Conservation (phyloP, 2,888 invertebrate genomes). For the Zootermopsis nevadensis region DNA sequence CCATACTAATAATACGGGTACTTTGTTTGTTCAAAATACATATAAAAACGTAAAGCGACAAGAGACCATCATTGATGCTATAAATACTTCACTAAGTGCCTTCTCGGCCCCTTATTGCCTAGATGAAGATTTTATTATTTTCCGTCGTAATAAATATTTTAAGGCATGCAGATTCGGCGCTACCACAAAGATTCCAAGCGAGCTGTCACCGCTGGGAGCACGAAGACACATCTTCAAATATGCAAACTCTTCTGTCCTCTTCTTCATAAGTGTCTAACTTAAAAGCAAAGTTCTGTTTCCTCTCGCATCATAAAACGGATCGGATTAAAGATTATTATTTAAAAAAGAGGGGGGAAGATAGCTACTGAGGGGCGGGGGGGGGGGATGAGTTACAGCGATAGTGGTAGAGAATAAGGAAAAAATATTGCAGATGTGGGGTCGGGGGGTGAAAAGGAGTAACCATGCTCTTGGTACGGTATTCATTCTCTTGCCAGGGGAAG, state of each 20-base stretch:
- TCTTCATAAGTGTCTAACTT: constrained; percentile 37
- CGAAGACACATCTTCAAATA: constrained; percentile 9
- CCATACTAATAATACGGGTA: too few species aligned
- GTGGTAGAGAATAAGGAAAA: neutral
- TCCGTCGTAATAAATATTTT: neutral
- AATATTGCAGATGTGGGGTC: neutral
- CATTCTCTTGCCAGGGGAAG: constrained; percentile 12
- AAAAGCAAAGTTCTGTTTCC: constrained; percentile 50
- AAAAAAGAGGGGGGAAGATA: constrained; percentile 36
- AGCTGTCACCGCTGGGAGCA: neutral
- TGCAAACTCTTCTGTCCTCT: neutral
- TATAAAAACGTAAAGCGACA: too few species aligned
- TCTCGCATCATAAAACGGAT: constrained; percentile 50
- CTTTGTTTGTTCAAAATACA: too few species aligned
- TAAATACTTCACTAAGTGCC: neutral
- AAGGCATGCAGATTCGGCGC: neutral
- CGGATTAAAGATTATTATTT: constrained; percentile 53
- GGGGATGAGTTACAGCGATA: neutral
- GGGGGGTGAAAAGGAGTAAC: neutral
- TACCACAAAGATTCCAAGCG: neutral
- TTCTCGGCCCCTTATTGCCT: neutral
- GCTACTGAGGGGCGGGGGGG: neutral
- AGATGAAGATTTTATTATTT: neutral
- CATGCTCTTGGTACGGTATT: constrained; percentile 21
- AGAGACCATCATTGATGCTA: too few species aligned